A percentile compares a stretch with the other conserved stretches of the same genome.
These are phyloP conservation scores for Delichon dasypus DNA, from an alignment of 2,797 vertebrate species.

Conservation along the genomic window DNA sequence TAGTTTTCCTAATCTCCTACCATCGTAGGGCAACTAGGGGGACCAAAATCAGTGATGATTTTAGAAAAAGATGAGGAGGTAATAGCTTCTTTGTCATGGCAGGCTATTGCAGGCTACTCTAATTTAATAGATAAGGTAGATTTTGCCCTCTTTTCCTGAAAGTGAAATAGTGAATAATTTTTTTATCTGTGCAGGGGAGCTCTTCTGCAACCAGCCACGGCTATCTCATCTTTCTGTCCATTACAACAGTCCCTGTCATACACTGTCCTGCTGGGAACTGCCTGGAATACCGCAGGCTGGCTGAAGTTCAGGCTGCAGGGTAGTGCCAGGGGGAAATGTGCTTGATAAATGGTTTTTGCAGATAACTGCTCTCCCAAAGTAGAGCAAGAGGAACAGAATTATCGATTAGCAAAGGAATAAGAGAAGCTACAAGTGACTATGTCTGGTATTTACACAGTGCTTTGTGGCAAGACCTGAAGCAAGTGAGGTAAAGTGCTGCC, in stretches of 20 bases:
- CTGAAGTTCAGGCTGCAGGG: neutral
- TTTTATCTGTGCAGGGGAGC: neutral
- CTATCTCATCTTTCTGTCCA: neutral
- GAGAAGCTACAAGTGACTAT: neutral
- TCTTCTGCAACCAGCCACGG: neutral
- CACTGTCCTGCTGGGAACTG: neutral
- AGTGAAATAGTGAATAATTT: neutral
- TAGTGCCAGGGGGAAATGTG: neutral
- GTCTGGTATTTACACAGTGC: neutral
- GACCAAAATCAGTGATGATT: neutral
- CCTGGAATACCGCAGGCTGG: neutral
- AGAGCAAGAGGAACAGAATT: neutral
- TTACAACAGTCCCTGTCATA: neutral
- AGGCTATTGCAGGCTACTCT: neutral
- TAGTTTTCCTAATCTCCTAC: neutral
- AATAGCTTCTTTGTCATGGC: neutral
- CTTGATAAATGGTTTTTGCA: neutral
- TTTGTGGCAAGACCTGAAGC: neutral
- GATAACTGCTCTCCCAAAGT: neutral
- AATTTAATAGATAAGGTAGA: neutral
- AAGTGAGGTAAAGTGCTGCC: neutral
- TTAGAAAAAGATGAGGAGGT: neutral
- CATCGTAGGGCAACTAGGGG: neutral
- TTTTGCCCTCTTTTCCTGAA: neutral
- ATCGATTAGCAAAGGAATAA: neutral